A percentile compares a stretch with the other conserved stretches of the same genome.
phyloP scores from a whole-genome alignment of 2,113 vertebrate genomes.

The Thunnus maccoyii region DNA sequence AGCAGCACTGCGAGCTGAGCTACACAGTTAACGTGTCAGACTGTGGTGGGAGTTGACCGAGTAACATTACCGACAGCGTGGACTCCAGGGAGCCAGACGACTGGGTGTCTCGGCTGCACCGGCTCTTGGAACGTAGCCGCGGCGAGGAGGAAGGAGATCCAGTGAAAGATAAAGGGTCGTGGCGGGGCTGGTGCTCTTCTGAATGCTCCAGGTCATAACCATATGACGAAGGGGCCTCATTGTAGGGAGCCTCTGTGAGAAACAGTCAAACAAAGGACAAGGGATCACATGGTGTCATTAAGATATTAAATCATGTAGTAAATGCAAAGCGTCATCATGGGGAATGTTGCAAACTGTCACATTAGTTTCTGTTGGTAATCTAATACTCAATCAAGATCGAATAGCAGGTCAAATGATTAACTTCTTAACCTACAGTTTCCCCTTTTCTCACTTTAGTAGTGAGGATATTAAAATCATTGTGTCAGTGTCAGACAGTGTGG shows the following conservation, averaged over 20 bases:
- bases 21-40: not conserved
- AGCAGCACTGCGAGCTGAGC: not conserved
- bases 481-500: too few relatives aligned
- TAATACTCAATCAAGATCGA: not conserved
- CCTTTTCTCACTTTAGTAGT: too few relatives aligned
- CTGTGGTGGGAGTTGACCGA: conserved; percentile 6
- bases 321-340: conserved; percentile 11
- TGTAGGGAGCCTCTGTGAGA: conserved; percentile 86
- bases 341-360: conserved; percentile 1
- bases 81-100: conserved; percentile 90
- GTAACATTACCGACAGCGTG: conserved; percentile 86
- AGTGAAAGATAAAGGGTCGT: conserved; percentile 88
- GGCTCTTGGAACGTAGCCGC: conserved; percentile 88
- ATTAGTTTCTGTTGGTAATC: not conserved
- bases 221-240: conserved; percentile 85
- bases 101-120: conserved; percentile 86
- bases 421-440: too few relatives aligned
- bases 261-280: conserved; percentile 59
- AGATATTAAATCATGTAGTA: conserved; percentile 21
- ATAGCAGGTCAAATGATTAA: too few relatives aligned
- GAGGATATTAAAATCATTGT: too few relatives aligned
- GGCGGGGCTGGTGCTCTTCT: conserved; percentile 86
- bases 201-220: conserved; percentile 87
- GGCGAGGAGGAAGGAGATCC: conserved; percentile 92
- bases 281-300: conserved; percentile 58